Evolutionary conservation across 1,140 invertebrate genomes (phyloP), one percentile per base, ranked within the genome.

Genomic region (Drosophila burlai): DNA sequence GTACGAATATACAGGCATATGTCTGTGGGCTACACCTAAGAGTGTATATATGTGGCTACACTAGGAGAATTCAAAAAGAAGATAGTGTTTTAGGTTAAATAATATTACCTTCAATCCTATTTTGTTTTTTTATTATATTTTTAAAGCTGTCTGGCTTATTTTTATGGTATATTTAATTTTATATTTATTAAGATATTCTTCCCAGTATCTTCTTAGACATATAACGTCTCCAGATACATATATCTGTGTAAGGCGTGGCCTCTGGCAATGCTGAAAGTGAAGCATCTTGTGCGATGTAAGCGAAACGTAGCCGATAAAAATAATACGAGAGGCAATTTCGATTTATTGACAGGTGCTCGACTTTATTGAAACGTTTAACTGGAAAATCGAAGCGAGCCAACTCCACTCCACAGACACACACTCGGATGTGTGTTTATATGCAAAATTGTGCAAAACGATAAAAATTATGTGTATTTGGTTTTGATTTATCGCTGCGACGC

Each of bases 281-380:
- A 60, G 80, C 60, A 60, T 67, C 60, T 82, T 81, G 72, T 84
- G 84, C 78, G 85, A 68, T 79, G 83, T 87, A 83, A 87, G 89
- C 84, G 81, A 85, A 85, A 90, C 84, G 84, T 78, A 84, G 73
- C 86, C 85, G 85, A 89, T 89, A 89, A 89, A 89, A 89, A 89
- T 89, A 89, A 85, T 90, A 89, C 86, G 81, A 89, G 85, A 90
- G 82, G 85, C 86, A 90, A 90, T 90, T 90, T 90, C 81, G 85
- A 85, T 90, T 90, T 90, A 90, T 90, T 90, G 85, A 90, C 85
- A 90, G 85, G 85, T 90, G 85, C 85, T 90, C 82, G 85, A 90
- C 86, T 90, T 90, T 90, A 90, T 90, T 90, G 85, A 90, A 90
- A 90, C 85, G 86, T 90, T 90, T 91, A 90, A 85, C 81, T 90